Percentiles rank a stretch among this genome's conserved stretches.
phyloP scores from a whole-genome alignment of 2,888 invertebrate species.

The Tholera decimalis region DNA sequence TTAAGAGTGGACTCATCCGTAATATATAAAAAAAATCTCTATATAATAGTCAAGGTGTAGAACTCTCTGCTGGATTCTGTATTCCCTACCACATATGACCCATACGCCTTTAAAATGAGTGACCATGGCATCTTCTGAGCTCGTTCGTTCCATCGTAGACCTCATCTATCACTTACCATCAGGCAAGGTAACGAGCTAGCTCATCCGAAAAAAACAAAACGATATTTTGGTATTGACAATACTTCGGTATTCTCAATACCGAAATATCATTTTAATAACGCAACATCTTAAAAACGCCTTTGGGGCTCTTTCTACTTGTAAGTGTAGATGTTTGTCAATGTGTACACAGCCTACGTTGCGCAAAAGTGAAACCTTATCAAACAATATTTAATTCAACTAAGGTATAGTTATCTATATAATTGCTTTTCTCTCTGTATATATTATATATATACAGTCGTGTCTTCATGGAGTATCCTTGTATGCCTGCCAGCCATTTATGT shows the following conservation, averaged over 20 bases:
- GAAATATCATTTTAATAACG: not conserved
- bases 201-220: too few relatives aligned
- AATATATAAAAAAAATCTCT: too few relatives aligned
- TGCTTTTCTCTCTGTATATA: slow-evolving; percentile 32
- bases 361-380: slow-evolving; percentile 35
- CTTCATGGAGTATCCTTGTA: slow-evolving; percentile 34
- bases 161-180: too few relatives aligned
- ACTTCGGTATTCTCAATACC: too few relatives aligned
- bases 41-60: too few relatives aligned
- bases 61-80: too few relatives aligned
- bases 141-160: too few relatives aligned
- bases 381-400: slow-evolving; percentile 33
- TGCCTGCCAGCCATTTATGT: slow-evolving; percentile 40
- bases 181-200: too few relatives aligned
- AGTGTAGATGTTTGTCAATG: not conserved
- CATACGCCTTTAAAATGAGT: too few relatives aligned
- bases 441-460: slow-evolving; percentile 1
- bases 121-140: too few relatives aligned
- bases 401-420: slow-evolving; percentile 33
- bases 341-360: not conserved
- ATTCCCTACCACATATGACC: too few relatives aligned
- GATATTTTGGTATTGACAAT: not conserved
- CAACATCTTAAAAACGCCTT: not conserved
- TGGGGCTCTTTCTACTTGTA: not conserved
- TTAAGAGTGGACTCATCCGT: too few relatives aligned